Evolutionary conservation across 2,797 vertebrate genomes (phyloP).

Genomic region (Hippopotamyrus pictus): DNA sequence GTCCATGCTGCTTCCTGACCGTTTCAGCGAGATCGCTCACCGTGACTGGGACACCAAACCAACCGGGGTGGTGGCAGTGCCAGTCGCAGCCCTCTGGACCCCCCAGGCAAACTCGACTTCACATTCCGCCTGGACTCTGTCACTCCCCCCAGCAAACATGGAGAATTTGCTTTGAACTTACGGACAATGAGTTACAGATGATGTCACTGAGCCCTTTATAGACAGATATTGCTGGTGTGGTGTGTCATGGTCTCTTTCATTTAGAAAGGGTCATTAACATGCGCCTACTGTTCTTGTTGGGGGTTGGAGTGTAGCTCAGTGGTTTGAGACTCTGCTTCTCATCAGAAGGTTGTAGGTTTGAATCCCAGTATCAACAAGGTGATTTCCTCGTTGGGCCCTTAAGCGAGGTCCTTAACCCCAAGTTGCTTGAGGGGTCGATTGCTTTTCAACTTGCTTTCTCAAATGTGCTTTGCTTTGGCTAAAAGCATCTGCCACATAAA

Average conservation of each 20-base stretch:
- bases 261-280: neutral
- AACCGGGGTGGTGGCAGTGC: neutral
- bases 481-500: neutral
- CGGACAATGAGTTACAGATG: neutral
- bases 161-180: neutral
- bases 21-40: neutral
- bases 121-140: neutral
- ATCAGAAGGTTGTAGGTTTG: neutral
- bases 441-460: neutral
- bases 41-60: neutral
- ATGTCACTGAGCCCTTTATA: neutral
- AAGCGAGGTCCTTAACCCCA: neutral
- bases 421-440: neutral
- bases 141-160: neutral
- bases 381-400: neutral
- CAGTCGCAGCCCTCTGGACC: neutral
- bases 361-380: neutral
- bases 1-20: neutral
- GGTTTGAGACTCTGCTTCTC: neutral
- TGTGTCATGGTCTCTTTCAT: neutral
- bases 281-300: neutral
- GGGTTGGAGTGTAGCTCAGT: neutral
- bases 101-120: neutral
- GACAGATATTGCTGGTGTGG: neutral
- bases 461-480: neutral